Conservation (phyloP, 2,113 vertebrate genomes). For the Tyto alba region DNA sequence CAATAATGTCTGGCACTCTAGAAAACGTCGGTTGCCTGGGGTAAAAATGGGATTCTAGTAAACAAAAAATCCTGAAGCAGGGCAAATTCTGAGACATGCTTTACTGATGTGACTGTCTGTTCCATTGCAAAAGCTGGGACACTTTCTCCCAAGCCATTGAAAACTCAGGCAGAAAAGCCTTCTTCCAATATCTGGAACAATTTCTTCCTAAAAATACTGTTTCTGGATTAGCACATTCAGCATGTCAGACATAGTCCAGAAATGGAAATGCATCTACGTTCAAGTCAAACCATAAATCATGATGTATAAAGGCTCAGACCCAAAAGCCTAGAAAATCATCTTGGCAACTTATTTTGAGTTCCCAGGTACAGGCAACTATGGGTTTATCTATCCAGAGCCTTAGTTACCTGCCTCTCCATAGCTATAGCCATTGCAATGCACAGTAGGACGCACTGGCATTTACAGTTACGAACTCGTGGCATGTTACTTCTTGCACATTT, state of each 20-base stretch:
- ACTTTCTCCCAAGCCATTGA: not conserved
- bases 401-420: not conserved
- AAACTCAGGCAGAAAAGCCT: not conserved
- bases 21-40: not conserved
- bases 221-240: not conserved
- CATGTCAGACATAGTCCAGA: not conserved
- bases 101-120: not conserved
- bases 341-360: not conserved
- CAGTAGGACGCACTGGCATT: not conserved
- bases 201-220: not conserved
- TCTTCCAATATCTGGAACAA: not conserved
- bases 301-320: not conserved
- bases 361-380: not conserved
- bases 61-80: not conserved
- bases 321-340: not conserved
- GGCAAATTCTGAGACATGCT: not conserved
- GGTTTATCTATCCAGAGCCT: not conserved
- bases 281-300: not conserved
- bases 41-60: not conserved
- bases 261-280: not conserved
- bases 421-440: not conserved
- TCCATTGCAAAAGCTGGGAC: not conserved
- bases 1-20: not conserved
- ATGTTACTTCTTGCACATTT: not conserved
- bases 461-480: not conserved